Percentiles rank a stretch among this genome's conserved stretches.
phyloP scores from a whole-genome alignment of 1,140 invertebrate genomes.

The Papilio helenus region DNA sequence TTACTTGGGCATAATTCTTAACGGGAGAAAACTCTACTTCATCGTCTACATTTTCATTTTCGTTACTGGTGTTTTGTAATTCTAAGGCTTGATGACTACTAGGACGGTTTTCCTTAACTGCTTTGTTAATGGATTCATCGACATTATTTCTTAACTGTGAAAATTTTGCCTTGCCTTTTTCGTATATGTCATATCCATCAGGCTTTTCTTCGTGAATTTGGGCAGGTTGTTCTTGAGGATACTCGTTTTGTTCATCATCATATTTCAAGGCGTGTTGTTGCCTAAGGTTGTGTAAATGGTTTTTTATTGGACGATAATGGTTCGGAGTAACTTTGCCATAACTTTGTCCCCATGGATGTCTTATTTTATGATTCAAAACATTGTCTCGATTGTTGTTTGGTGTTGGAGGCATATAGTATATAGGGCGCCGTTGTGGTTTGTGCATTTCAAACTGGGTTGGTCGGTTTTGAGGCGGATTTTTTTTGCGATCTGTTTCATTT shows the following conservation, averaged over 20 bases:
- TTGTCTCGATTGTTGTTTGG: constrained; percentile 59
- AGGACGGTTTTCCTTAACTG: constrained; percentile 62
- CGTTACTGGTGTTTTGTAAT: constrained; percentile 53
- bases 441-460: constrained; percentile 73
- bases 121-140: constrained; percentile 72
- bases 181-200: constrained; percentile 79
- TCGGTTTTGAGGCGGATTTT: constrained; percentile 68
- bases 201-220: constrained; percentile 60
- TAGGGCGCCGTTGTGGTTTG: constrained; percentile 64
- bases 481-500: constrained; percentile 64
- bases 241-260: constrained; percentile 76
- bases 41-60: constrained; percentile 50
- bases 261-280: constrained; percentile 76
- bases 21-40: constrained; percentile 86
- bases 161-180: constrained; percentile 74
- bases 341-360: constrained; percentile 75
- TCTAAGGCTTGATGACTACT: constrained; percentile 58
- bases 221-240: constrained; percentile 64
- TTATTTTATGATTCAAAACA: constrained; percentile 69
- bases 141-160: constrained; percentile 66
- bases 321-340: constrained; percentile 74
- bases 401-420: constrained; percentile 64
- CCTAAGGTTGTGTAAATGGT: constrained; percentile 69
- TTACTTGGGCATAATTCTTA: constrained; percentile 87
- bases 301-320: constrained; percentile 73